Evolutionary conservation across 2,797 vertebrate species (phyloP).

Genomic region (Scarus forsteni): DNA sequence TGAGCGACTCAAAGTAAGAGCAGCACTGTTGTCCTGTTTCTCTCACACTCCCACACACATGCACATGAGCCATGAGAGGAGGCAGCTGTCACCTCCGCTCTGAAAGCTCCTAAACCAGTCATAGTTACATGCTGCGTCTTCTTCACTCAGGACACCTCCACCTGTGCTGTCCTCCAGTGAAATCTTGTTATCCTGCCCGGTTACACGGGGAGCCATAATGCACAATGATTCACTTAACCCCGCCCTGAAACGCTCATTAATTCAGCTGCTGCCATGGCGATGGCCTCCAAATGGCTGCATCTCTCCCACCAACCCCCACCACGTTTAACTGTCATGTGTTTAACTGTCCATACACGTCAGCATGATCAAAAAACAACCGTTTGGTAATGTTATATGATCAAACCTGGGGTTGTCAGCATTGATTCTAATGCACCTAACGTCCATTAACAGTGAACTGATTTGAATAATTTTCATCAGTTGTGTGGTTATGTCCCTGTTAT

Average conservation of each 20-base stretch:
- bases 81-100: slow-evolving; percentile 22
- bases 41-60: slow-evolving; percentile 31
- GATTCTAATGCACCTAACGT: too few relatives aligned
- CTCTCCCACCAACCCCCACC: slow-evolving; percentile 51
- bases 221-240: slow-evolving; percentile 71
- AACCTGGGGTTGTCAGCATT: too few relatives aligned
- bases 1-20: slow-evolving; percentile 94
- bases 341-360: slow-evolving; percentile 5
- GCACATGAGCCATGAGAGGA: slow-evolving; percentile 12
- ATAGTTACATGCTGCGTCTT: neutral
- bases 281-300: slow-evolving; percentile 64
- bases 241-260: slow-evolving; percentile 66
- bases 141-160: slow-evolving; percentile 21
- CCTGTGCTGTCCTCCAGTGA: slow-evolving; percentile 16
- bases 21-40: slow-evolving; percentile 10
- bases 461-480: too few relatives aligned
- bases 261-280: slow-evolving; percentile 78
- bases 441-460: too few relatives aligned
- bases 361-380: slow-evolving; percentile 8
- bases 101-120: slow-evolving; percentile 4
- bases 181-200: slow-evolving; percentile 32
- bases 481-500: too few relatives aligned
- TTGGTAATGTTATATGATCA: neutral
- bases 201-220: slow-evolving; percentile 52
- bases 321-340: slow-evolving; percentile 19